Conservation (phyloP, 1,140 invertebrate species). For the Drosophila arawakana region DNA sequence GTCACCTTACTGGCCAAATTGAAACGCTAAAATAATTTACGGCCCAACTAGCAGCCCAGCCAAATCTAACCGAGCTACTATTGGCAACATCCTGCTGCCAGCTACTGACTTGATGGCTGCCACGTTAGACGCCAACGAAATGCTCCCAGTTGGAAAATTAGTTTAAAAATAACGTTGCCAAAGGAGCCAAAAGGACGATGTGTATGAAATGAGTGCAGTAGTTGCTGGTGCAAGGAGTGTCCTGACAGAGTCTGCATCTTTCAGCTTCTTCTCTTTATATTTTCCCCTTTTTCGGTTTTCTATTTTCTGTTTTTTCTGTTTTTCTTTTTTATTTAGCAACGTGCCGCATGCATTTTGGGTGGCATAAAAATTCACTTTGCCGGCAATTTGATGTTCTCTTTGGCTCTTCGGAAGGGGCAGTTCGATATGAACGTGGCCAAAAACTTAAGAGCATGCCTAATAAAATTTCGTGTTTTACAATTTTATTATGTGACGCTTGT, state of each 20-base stretch:
- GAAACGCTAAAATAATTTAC: constrained; percentile 81
- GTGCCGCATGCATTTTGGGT: constrained; percentile 64
- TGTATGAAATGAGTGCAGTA: not conserved
- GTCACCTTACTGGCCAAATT: constrained; percentile 68
- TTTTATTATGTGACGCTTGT: constrained; percentile 75
- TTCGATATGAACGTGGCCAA: constrained; percentile 58
- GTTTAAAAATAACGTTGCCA: constrained; percentile 75
- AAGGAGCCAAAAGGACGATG: constrained; percentile 25
- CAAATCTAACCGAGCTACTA: constrained; percentile 18
- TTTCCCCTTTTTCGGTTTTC: constrained; percentile 12
- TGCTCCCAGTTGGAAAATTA: constrained; percentile 81
- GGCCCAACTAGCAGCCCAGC: constrained; percentile 50
- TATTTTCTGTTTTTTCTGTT: constrained; percentile 54
- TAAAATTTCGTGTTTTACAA: constrained; percentile 79
- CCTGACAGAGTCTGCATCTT: constrained; percentile 16
- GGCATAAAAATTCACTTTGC: constrained; percentile 81
- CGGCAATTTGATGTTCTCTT: constrained; percentile 23
- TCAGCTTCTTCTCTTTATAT: not conserved
- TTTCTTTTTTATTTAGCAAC: constrained; percentile 20
- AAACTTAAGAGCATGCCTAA: constrained; percentile 49
- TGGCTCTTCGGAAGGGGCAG: constrained; percentile 22
- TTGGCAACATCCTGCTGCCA: constrained; percentile 22
- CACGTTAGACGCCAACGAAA: constrained; percentile 69
- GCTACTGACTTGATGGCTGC: constrained; percentile 40
- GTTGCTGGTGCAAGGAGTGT: not conserved